These are phyloP conservation scores for Oncopeltus fasciatus DNA, from an alignment of 1,140 invertebrate species.

Conservation along the genomic window DNA sequence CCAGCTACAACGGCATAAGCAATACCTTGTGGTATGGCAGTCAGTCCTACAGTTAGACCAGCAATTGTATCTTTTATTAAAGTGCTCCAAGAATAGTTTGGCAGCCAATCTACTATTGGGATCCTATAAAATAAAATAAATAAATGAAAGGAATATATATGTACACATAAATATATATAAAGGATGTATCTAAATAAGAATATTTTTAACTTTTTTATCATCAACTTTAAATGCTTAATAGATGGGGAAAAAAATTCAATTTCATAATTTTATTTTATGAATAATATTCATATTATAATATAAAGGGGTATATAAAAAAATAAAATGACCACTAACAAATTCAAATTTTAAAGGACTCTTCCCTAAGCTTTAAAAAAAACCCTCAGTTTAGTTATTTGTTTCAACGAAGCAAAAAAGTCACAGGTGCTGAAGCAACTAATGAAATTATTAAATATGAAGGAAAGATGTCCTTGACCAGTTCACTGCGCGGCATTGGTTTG, in stretches of 20 bases:
- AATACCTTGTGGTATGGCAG: slow-evolving; percentile 54
- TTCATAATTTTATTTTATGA: background rate
- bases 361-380: too few species aligned
- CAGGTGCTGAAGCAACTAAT: too few species aligned
- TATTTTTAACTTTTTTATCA: background rate
- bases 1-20: slow-evolving; percentile 63
- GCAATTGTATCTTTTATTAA: slow-evolving; percentile 36
- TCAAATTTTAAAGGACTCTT: too few species aligned
- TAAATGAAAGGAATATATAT: background rate
- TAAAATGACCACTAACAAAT: too few species aligned
- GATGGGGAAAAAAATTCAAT: background rate
- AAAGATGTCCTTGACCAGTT: too few species aligned
- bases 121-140: slow-evolving; percentile 22
- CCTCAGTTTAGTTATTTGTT: too few species aligned
- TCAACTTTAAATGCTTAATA: background rate
- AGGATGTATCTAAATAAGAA: background rate
- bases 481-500: too few species aligned
- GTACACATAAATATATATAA: background rate
- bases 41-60: slow-evolving; percentile 41
- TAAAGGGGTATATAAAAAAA: background rate
- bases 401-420: too few species aligned
- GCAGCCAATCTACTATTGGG: slow-evolving; percentile 35
- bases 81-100: slow-evolving; percentile 30
- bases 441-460: too few species aligned
- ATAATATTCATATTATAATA: background rate